Evolutionary conservation across 2,888 invertebrate genomes (phyloP).

Genomic region (Tachina grossa): DNA sequence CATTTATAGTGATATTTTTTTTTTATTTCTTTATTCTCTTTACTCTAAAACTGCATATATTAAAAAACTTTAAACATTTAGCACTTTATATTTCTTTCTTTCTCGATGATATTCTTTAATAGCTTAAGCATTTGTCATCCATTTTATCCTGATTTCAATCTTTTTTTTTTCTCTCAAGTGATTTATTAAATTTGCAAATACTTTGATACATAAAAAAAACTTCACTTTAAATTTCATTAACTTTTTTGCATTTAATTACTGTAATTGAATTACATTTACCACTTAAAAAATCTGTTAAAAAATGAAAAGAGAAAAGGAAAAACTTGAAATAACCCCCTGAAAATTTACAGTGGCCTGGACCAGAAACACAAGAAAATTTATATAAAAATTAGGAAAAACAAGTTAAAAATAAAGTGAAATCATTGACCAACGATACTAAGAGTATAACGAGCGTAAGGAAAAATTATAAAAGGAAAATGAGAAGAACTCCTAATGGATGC

Average conservation of each 20-base stretch:
- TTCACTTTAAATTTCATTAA: constrained; percentile 57
- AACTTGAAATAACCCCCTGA: constrained; percentile 30
- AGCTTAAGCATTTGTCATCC: not conserved
- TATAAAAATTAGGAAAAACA: not conserved
- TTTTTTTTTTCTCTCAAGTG: not conserved
- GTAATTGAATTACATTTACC: constrained; percentile 71
- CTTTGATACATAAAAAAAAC: not conserved
- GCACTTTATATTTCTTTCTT: not conserved
- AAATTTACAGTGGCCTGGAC: constrained; percentile 44
- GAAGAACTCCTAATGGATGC: constrained; percentile 70
- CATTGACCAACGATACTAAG: constrained; percentile 64
- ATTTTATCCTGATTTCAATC: not conserved
- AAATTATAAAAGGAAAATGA: constrained; percentile 48
- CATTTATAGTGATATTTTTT: too few relatives aligned
- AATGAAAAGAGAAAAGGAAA: constrained; percentile 24
- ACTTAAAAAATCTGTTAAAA: constrained; percentile 61
- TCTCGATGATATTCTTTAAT: not conserved
- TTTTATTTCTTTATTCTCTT: too few relatives aligned
- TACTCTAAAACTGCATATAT: not conserved
- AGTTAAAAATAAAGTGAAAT: constrained; percentile 45
- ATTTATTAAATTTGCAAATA: constrained; percentile 44
- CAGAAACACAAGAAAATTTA: constrained; percentile 22
- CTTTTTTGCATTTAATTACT: constrained; percentile 64
- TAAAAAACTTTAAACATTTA: not conserved
- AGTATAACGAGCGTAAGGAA: constrained; percentile 33